Evolutionary conservation across 2,797 vertebrate species (phyloP), one percentile per base, ranked within the genome.

Genomic region (Coregonus suidteri): DNA sequence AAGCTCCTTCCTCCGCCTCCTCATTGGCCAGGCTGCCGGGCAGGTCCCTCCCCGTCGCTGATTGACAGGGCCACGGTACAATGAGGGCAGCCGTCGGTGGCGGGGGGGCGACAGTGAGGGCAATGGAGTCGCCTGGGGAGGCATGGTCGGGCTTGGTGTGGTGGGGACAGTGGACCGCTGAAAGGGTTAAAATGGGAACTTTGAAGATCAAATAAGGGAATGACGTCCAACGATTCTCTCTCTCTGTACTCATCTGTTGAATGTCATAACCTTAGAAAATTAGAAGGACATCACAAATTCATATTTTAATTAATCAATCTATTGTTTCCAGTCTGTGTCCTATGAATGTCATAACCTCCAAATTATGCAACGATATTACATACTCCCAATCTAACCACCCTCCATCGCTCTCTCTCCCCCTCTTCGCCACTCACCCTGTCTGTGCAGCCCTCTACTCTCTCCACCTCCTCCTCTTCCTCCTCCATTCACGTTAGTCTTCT

Each of bases 81-180:
- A 66, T 67, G 93, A 30, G 95, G 94, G 77, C 96, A 97, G 87
- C 91, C 90, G 15, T 87, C 82, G 0, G 94, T 82, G 79, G 93
- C 92, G 0, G 95, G 0, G 95, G 93, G 31, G 89, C 75, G 75
- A 95, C 13, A 6, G 90, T 88, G 87, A 95, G 81, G 1, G 95
- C 93, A 52, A 95, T 86, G 9, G 95, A 90, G 91, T 93, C 78
- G 86, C 90, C 77, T 81, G 89, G 0, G 14, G 94, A 84, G 3
- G 90, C 72, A 3, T 84, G 90, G 62, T 95, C 93, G 6, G 92
- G 81, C 81, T 93, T 94, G 20, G 83, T 91, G 77, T 95, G 95
- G 82, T 94, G 91, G 0, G 90, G 93, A 84, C 96, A 97, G 31
- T 88, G 88, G 18, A 76, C 59, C 9, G 90, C 96, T 98, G 87